These are phyloP conservation scores for Galeopsomyia nigrocyanea DNA, from an alignment of 2,888 invertebrate species.

Conservation along the genomic window DNA sequence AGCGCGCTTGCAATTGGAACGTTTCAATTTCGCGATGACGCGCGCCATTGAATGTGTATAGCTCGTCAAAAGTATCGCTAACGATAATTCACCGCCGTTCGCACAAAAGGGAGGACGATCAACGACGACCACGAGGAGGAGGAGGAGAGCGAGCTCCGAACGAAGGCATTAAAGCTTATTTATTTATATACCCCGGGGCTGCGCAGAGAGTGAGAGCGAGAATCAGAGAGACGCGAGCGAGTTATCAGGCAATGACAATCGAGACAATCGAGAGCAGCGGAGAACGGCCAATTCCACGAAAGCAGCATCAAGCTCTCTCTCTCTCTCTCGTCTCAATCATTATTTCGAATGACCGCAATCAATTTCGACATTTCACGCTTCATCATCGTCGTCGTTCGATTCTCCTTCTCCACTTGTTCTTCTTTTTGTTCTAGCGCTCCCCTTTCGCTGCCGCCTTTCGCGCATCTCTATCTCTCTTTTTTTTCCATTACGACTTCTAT, in stretches of 20 bases:
- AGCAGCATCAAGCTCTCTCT: conserved; percentile 15
- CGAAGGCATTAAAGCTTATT: conserved; percentile 31
- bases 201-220: conserved; percentile 1
- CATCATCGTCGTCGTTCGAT: not conserved
- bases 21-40: conserved; percentile 30
- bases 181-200: conserved; percentile 20
- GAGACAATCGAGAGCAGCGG: conserved; percentile 19
- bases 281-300: conserved; percentile 37
- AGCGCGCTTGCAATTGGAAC: conserved; percentile 11
- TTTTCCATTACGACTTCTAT: too few species aligned
- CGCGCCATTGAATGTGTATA: conserved; percentile 22
- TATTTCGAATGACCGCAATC: conserved; percentile 2
- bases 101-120: not conserved
- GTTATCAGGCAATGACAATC: conserved; percentile 24
- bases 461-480: not conserved
- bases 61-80: conserved; percentile 24
- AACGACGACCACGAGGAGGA: not conserved
- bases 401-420: too few species aligned
- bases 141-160: not conserved
- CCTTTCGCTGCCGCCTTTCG: too few species aligned
- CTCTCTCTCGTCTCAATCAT: conserved; percentile 8
- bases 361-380: conserved; percentile 19
- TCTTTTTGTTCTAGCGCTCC: too few species aligned
- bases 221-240: not conserved
- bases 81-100: conserved; percentile 27